These are phyloP conservation scores for Aphelenchoides besseyi DNA, from an alignment of 1,140 invertebrate species.

Conservation along the genomic window DNA sequence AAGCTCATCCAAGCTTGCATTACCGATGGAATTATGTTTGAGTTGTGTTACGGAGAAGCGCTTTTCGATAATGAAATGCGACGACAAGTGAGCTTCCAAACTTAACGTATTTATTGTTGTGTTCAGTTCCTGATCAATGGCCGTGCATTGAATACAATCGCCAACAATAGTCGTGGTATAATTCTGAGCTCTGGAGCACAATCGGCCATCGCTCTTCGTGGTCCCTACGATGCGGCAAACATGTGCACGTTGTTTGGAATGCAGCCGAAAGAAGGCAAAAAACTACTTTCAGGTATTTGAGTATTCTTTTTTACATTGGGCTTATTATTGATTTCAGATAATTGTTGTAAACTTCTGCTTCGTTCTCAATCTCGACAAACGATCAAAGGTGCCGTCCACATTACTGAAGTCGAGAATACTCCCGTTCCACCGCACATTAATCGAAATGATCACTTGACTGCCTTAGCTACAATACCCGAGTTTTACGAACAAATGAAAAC, in stretches of 20 bases:
- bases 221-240: conserved; percentile 58
- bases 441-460: conserved; percentile 11
- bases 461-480: conserved; percentile 45
- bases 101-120: conserved; percentile 15
- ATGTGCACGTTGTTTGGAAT: conserved; percentile 51
- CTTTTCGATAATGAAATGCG: conserved; percentile 28
- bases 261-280: conserved; percentile 23
- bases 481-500: conserved; percentile 39
- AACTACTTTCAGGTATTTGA: conserved; percentile 34
- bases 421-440: conserved; percentile 22
- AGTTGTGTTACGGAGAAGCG: conserved; percentile 39
- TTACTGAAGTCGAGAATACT: conserved; percentile 23
- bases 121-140: conserved; percentile 51
- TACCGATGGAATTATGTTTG: conserved; percentile 32
- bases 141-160: conserved; percentile 29
- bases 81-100: conserved; percentile 32
- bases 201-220: conserved; percentile 50
- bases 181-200: conserved; percentile 51
- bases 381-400: conserved; percentile 53
- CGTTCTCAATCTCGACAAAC: conserved; percentile 51
- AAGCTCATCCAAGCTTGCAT: conserved; percentile 45
- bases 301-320: conserved; percentile 15
- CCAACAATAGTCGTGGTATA: conserved; percentile 36
- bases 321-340: conserved; percentile 33
- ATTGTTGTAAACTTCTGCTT: conserved; percentile 43